Evolutionary conservation across 2,888 invertebrate species (phyloP), one percentile per base, ranked within the genome.

Genomic region (Pterostichus madidus): DNA sequence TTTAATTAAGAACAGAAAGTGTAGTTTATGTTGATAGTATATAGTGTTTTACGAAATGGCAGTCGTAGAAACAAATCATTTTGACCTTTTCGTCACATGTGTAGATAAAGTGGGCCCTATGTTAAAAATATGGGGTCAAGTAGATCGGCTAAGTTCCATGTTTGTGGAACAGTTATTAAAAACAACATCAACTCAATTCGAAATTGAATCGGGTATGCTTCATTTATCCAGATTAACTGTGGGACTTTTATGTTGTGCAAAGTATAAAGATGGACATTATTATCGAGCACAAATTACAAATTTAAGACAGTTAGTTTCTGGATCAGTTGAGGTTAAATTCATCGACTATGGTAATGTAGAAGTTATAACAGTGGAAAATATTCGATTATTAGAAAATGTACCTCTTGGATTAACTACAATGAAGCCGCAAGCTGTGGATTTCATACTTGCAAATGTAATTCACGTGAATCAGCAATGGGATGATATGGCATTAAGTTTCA

Each of bases 101-200:
- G 92, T 95, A 84, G 95, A 95, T 87, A 92, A 92, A 76, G 93
- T 94, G 84, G 93, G 94, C 39, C 92, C 93, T 83, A 94, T 94
- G 87, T 89, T 96, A 84, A 94, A 93, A 90, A 91, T 96, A 87
- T 94, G 93, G 91, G 96, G 95, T 35, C 96, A 96, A 89, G 90
- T 91, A 0, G 93, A 94, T 86, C 92, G 93, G 86, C 90, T 91
- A 84, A 89, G 92, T 59, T 91, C 92, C 0, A 87, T 92, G 79
- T 91, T 91, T 87, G 89, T 94, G 68, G 94, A 94, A 87, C 91
- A 91, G n/a, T 89, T 87, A 80, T 86, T 86, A 88, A 91, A 88
- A 88, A 90, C 86, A 90, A 91, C 84, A 87, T 91, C 86, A 89
- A 91, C 84, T 85, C 91, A 86, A 88, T 93, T 88, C 87, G 91